Conservation (phyloP, 2,113 vertebrate species). For the Ictalurus furcatus region DNA sequence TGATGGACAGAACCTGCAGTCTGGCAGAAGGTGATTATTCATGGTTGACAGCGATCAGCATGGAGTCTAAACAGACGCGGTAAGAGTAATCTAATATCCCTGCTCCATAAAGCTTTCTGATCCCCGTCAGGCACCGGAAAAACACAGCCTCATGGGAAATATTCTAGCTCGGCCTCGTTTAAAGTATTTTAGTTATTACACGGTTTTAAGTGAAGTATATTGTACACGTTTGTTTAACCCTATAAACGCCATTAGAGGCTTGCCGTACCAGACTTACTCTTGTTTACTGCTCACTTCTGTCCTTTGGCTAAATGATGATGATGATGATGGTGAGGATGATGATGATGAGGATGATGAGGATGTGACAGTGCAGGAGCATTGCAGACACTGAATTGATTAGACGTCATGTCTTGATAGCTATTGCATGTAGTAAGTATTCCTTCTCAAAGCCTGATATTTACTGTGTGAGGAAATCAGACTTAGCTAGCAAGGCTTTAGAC, state of each 20-base stretch:
- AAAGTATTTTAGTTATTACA: slow-evolving; percentile 9
- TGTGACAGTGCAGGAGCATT: background rate
- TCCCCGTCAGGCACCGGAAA: background rate
- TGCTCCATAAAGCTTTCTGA: slow-evolving; percentile 11
- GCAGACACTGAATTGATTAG: background rate
- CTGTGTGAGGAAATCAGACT: background rate
- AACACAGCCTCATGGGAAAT: background rate
- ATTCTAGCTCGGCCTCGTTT: slow-evolving; percentile 9
- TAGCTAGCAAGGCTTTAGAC: background rate
- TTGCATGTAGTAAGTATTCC: too few species aligned
- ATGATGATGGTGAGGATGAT: too few species aligned
- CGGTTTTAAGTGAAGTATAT: slow-evolving; percentile 7
- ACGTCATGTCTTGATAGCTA: too few species aligned
- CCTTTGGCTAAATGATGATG: background rate
- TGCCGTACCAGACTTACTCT: background rate
- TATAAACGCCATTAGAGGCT: too few species aligned
- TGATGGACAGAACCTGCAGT: slow-evolving; percentile 33
- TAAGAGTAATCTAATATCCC: slow-evolving; percentile 33
- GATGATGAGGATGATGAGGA: background rate
- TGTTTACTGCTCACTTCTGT: background rate
- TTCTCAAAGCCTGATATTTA: background rate
- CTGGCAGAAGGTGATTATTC: slow-evolving; percentile 48
- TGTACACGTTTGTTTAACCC: background rate
- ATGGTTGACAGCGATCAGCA: slow-evolving; percentile 51
- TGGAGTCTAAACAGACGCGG: slow-evolving; percentile 44